Conservation (phyloP, 2,797 vertebrate genomes). For the Phaenicophaeus curvirostris region DNA sequence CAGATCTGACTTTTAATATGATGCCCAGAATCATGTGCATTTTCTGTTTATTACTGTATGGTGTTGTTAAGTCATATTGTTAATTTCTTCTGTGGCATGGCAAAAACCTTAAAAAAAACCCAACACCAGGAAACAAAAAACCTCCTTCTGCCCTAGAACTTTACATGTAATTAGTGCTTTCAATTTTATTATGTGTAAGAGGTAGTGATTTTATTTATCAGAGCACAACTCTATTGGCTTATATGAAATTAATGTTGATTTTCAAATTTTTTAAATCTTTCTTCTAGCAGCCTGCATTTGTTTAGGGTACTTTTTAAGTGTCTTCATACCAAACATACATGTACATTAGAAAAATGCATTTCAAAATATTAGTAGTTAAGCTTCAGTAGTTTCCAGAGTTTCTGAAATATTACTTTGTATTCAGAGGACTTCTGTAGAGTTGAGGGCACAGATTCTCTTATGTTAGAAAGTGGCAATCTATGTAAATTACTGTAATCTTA, state of each 20-base stretch:
- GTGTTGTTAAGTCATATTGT: conserved; percentile 12
- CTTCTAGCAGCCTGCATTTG: background rate
- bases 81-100: background rate
- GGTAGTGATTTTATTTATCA: background rate
- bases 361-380: background rate
- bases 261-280: background rate
- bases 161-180: background rate
- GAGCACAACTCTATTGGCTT: background rate
- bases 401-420: background rate
- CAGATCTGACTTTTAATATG: conserved; percentile 39
- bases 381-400: background rate
- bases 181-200: background rate
- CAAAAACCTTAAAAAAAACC: background rate
- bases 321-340: background rate
- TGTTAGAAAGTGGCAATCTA: background rate
- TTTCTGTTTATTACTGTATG: conserved; percentile 24
- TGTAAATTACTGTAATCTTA: background rate
- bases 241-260: background rate
- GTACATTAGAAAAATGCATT: background rate
- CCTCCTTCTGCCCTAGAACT: rapidly evolving
- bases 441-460: background rate
- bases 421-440: background rate
- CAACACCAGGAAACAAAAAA: background rate
- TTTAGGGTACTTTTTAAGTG: background rate
- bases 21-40: conserved; percentile 17